These are phyloP conservation scores for Musca vetustissima DNA, from an alignment of 1,140 invertebrate genomes.

Conservation along the genomic window DNA sequence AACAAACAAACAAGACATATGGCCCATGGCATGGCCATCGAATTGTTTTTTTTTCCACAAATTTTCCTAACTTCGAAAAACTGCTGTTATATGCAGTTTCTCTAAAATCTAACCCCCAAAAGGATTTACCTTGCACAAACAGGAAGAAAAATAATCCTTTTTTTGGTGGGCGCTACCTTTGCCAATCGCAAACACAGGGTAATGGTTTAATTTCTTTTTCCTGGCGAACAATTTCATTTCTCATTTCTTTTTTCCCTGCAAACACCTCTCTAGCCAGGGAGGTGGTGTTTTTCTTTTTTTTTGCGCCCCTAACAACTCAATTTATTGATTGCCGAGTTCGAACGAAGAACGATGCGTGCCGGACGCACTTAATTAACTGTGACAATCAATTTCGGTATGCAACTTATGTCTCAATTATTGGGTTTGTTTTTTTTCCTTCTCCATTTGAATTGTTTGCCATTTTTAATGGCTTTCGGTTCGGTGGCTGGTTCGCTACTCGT, in stretches of 20 bases:
- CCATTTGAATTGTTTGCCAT: too few relatives aligned
- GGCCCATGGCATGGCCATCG: constrained; percentile 13
- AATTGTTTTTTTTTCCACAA: neutral
- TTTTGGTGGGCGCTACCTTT: constrained; percentile 15
- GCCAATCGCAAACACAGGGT: neutral
- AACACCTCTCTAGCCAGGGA: too few relatives aligned
- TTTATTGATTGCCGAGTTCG: constrained; percentile 45
- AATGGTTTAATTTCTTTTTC: constrained; percentile 2
- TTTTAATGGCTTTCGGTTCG: too few relatives aligned
- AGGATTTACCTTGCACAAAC: neutral
- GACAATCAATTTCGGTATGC: constrained; percentile 56
- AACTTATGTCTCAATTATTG: constrained; percentile 48
- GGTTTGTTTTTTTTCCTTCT: too few relatives aligned
- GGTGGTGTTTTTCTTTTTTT: too few relatives aligned
- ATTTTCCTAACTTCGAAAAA: neutral
- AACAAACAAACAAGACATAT: constrained; percentile 23
- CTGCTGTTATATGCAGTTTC: constrained; percentile 28
- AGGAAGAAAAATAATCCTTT: constrained; percentile 5
- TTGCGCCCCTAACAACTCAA: constrained; percentile 53
- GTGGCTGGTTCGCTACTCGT: too few relatives aligned
- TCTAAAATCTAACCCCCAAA: neutral
- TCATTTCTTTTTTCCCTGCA: neutral
- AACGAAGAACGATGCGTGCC: constrained; percentile 12
- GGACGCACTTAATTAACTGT: constrained; percentile 56
- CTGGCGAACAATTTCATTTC: too few relatives aligned